Evolutionary conservation across 2,888 invertebrate species (phyloP).

Genomic region (Xanthia icteritia): DNA sequence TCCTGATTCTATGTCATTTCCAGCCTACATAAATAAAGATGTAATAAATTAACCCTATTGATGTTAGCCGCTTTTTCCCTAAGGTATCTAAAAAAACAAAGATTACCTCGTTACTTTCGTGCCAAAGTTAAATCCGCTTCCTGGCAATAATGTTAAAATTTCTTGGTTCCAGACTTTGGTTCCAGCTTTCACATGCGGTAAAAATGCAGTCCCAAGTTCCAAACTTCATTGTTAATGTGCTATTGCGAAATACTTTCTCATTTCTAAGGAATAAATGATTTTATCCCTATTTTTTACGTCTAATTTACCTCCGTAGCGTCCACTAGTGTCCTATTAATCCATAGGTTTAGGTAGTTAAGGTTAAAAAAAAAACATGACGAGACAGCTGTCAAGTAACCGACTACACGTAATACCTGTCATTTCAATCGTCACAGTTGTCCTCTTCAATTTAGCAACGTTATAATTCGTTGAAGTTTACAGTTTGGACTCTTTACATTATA

Average conservation of each 20-base stretch:
- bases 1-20: background rate
- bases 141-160: slow-evolving; percentile 21
- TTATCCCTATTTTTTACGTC: background rate
- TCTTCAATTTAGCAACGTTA: too few relatives aligned
- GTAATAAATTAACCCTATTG: too few relatives aligned
- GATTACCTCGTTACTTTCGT: background rate
- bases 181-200: background rate
- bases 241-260: slow-evolving; percentile 11
- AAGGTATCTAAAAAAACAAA: too few relatives aligned
- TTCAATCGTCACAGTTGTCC: too few relatives aligned
- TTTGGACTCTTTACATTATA: too few relatives aligned
- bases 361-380: too few relatives aligned
- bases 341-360: too few relatives aligned
- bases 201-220: background rate
- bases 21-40: background rate
- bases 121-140: background rate
- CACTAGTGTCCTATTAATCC: background rate
- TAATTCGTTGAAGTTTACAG: too few relatives aligned
- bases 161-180: slow-evolving; percentile 34
- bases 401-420: too few relatives aligned
- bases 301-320: slow-evolving; percentile 8
- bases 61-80: background rate
- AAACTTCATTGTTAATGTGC: background rate
- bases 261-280: slow-evolving; percentile 45
- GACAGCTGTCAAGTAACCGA: too few relatives aligned